Conservation (phyloP, 2,888 invertebrate genomes). For the Psylliodes chrysocephalus region DNA sequence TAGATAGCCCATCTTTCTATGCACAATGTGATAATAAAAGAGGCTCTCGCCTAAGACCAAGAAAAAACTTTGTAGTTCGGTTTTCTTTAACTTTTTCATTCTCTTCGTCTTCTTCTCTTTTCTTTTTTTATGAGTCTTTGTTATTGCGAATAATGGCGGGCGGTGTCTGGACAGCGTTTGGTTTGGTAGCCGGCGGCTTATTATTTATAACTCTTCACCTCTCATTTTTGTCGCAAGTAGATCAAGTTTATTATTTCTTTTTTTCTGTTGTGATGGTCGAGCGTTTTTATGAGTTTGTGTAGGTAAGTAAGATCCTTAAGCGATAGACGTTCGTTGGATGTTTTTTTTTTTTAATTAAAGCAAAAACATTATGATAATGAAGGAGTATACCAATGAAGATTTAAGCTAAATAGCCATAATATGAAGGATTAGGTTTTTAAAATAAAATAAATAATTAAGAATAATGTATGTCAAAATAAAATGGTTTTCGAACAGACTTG, state of each 20-base stretch:
- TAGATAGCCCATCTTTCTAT: constrained; percentile 17
- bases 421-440: too few species aligned
- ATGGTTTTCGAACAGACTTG: too few species aligned
- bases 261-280: too few species aligned
- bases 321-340: too few species aligned
- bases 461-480: too few species aligned
- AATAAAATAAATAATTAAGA: too few species aligned
- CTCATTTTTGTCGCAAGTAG: constrained; percentile 15
- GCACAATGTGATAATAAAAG: constrained; percentile 8
- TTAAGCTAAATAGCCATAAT: too few species aligned
- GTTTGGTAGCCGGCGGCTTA: constrained; percentile 14
- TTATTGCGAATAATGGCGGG: constrained; percentile 17
- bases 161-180: constrained; percentile 1
- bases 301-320: too few species aligned
- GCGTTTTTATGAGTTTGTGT: neutral
- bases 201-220: constrained; percentile 14
- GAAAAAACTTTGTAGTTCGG: constrained; percentile 8
- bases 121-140: constrained; percentile 3
- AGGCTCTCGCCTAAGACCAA: constrained; percentile 5
- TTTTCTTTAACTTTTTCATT: constrained; percentile 12
- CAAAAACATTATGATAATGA: too few species aligned
- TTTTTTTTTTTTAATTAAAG: too few species aligned
- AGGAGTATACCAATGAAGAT: too few species aligned
- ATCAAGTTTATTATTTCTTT: constrained; percentile 8
- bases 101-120: neutral